Evolutionary conservation across 2,888 invertebrate genomes (phyloP).

Genomic region (Scaptomyza caliginosa): DNA sequence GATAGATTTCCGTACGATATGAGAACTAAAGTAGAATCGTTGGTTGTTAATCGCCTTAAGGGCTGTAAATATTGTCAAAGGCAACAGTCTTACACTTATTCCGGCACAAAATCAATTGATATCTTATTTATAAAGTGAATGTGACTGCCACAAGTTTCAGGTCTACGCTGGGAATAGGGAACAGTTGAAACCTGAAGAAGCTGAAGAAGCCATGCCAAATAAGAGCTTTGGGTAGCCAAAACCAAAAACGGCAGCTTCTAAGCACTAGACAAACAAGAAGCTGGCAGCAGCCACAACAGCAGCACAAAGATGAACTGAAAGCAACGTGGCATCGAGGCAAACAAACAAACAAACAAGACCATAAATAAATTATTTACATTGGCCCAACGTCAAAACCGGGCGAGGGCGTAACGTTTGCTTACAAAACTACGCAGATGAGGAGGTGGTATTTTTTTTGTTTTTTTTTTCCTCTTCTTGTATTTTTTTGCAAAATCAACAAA

Average conservation of each 20-base stretch:
- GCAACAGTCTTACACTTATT: slow-evolving; percentile 45
- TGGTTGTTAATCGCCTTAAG: slow-evolving; percentile 76
- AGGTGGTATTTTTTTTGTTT: slow-evolving; percentile 49
- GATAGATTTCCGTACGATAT: too few relatives aligned
- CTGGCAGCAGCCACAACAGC: too few relatives aligned
- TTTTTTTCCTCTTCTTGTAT: slow-evolving; percentile 9
- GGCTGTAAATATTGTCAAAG: slow-evolving; percentile 62
- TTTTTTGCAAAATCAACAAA: slow-evolving; percentile 77
- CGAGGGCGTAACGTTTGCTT: slow-evolving; percentile 7
- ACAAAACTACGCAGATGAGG: slow-evolving; percentile 37
- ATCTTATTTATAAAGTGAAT: slow-evolving; percentile 76
- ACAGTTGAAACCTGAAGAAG: neutral
- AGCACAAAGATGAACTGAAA: slow-evolving; percentile 16
- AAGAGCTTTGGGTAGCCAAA: slow-evolving; percentile 40
- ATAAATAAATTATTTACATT: slow-evolving; percentile 77
- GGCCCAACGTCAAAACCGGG: slow-evolving; percentile 19
- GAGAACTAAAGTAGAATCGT: slow-evolving; percentile 48
- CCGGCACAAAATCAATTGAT: slow-evolving; percentile 69
- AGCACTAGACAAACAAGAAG: slow-evolving; percentile 65
- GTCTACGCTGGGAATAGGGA: neutral
- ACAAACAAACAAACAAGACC: slow-evolving; percentile 75
- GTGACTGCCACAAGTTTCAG: slow-evolving; percentile 23
- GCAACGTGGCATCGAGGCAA: slow-evolving; percentile 55
- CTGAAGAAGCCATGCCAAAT: slow-evolving; percentile 12
- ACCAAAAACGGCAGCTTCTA: slow-evolving; percentile 63